These are phyloP conservation scores for Martes martes DNA, from an alignment of 2,113 vertebrate species.

Conservation along the genomic window DNA sequence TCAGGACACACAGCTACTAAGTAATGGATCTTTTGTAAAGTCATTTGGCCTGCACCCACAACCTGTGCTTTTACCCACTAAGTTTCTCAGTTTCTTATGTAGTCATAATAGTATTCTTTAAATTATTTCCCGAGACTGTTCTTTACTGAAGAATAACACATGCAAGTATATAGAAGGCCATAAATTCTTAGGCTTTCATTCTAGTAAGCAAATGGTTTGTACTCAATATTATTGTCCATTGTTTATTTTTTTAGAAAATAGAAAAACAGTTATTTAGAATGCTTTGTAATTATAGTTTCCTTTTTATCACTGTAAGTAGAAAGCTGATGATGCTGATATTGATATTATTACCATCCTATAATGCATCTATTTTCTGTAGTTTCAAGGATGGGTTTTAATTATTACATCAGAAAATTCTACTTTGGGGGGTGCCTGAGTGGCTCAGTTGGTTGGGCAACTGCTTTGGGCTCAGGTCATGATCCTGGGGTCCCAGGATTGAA, in stretches of 20 bases:
- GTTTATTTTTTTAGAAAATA: neutral
- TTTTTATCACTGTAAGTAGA: neutral
- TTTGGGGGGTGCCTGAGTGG: neutral
- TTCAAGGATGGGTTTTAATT: neutral
- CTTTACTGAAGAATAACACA: neutral
- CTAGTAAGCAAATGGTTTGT: neutral
- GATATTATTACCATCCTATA: neutral
- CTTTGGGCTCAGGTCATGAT: too few species aligned
- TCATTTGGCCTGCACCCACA: neutral
- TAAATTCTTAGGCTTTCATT: neutral
- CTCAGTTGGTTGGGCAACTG: neutral
- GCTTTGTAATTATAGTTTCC: neutral
- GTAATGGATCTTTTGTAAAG: neutral
- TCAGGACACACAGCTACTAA: neutral
- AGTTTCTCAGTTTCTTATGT: neutral
- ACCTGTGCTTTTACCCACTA: neutral
- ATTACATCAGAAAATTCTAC: neutral
- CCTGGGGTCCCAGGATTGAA: too few species aligned
- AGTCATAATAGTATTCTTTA: neutral
- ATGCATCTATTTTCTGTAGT: neutral
- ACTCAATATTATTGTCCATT: neutral
- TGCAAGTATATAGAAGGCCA: neutral
- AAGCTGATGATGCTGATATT: neutral
- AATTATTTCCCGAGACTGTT: neutral
- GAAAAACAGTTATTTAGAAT: neutral